These are phyloP conservation scores for Nipponacmea schrenckii DNA, from an alignment of 2,888 invertebrate species.

Conservation along the genomic window DNA sequence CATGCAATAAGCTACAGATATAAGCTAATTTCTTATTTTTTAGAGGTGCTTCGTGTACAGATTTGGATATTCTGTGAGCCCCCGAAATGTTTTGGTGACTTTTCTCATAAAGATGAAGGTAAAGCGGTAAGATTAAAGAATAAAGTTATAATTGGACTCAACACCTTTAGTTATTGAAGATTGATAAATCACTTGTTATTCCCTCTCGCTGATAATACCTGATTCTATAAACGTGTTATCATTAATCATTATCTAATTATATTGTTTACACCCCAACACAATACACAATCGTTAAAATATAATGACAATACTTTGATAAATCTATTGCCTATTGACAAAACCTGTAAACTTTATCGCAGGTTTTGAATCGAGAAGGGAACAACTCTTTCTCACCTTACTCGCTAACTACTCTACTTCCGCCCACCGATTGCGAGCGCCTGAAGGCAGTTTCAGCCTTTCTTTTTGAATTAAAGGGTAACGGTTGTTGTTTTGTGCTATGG, in stretches of 20 bases:
- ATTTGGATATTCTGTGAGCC: no score
- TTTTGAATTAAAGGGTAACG: background rate
- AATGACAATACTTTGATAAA: background rate
- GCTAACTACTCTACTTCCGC: constrained; percentile 2
- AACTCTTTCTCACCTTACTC: background rate
- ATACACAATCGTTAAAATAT: background rate
- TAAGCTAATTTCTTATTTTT: no score
- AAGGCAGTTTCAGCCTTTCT: background rate
- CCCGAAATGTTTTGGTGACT: no score
- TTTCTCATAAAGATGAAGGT: no score
- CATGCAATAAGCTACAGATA: no score
- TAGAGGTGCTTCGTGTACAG: no score
- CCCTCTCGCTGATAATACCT: background rate
- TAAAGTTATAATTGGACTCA: background rate
- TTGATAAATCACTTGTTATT: background rate
- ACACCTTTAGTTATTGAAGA: background rate
- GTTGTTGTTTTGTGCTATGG: background rate
- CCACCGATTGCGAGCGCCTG: background rate
- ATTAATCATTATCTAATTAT: background rate
- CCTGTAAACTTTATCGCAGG: background rate
- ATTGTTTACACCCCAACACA: background rate
- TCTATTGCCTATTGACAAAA: background rate
- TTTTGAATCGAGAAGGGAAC: background rate
- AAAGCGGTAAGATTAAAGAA: background rate
- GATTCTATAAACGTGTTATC: background rate